phyloP scores from a whole-genome alignment of 2,113 vertebrate species.

The Brevimyrus niger region DNA sequence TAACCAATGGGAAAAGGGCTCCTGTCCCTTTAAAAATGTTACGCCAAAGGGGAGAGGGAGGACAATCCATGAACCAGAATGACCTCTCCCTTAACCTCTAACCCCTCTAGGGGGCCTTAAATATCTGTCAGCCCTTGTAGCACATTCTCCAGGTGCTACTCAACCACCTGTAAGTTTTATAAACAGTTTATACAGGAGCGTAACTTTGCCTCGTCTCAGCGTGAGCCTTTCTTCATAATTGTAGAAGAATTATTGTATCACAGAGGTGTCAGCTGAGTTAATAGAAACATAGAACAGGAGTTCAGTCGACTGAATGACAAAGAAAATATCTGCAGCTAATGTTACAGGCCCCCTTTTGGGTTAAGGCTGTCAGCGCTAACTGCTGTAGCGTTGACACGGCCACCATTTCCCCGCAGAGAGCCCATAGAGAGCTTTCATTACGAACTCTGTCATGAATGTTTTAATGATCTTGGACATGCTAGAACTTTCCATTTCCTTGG shows the following conservation, averaged over 20 bases:
- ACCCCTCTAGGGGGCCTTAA: background rate
- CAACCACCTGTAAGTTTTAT: background rate
- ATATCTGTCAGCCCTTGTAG: background rate
- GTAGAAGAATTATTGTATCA: background rate
- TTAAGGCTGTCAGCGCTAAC: background rate
- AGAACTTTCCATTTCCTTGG: background rate
- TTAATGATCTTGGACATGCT: background rate
- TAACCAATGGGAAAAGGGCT: background rate
- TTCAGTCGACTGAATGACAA: background rate
- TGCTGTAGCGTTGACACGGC: background rate
- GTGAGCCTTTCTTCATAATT: background rate
- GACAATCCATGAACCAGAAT: conserved; percentile 17
- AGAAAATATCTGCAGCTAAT: background rate
- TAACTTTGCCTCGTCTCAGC: background rate
- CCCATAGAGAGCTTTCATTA: background rate
- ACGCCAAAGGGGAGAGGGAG: conserved; percentile 47
- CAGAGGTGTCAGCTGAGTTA: background rate
- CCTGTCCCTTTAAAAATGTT: conserved; percentile 37
- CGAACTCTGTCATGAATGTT: background rate
- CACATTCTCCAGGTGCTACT: background rate
- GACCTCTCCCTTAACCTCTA: background rate
- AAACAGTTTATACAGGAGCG: background rate
- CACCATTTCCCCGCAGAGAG: background rate
- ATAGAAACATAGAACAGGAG: background rate
- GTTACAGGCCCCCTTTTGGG: background rate